Percentiles rank a stretch among this genome's conserved stretches.
Conservation (phyloP, 2,888 invertebrate species). For the Chaitophorus viminalis region DNA sequence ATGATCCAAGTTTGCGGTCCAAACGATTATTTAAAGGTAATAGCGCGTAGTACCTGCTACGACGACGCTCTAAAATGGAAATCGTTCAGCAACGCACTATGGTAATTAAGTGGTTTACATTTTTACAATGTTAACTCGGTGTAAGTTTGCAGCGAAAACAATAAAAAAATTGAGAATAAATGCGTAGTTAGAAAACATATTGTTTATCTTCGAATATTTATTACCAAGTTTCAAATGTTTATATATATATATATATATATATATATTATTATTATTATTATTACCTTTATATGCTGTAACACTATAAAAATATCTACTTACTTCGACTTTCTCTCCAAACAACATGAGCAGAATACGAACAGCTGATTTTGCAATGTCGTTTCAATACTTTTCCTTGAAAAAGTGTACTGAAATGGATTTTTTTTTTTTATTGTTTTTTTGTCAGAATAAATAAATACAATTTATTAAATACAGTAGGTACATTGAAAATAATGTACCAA, state of each 20-base stretch:
- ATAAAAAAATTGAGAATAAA: background rate
- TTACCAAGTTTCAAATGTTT: background rate
- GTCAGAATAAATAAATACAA: conserved; percentile 17
- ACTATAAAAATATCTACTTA: background rate
- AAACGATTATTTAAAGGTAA: background rate
- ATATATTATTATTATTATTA: background rate
- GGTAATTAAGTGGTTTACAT: no score
- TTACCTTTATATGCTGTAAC: background rate
- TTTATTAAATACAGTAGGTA: background rate
- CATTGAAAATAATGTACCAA: conserved; percentile 21
- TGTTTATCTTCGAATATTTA: background rate
- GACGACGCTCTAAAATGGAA: background rate
- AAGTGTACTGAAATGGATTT: background rate
- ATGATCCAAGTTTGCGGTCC: background rate
- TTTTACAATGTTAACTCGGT: background rate
- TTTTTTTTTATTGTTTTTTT: background rate
- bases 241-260: background rate
- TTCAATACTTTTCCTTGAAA: background rate
- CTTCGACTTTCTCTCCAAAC: conserved; percentile 12
- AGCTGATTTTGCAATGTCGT: background rate
- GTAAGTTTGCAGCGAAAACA: background rate
- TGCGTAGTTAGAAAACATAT: background rate
- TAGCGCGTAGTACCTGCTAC: background rate
- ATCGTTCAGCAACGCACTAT: background rate
- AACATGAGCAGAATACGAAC: background rate